Evolutionary conservation across 2,113 vertebrate genomes (phyloP).

Genomic region (Nannobrachium achirus): DNA sequence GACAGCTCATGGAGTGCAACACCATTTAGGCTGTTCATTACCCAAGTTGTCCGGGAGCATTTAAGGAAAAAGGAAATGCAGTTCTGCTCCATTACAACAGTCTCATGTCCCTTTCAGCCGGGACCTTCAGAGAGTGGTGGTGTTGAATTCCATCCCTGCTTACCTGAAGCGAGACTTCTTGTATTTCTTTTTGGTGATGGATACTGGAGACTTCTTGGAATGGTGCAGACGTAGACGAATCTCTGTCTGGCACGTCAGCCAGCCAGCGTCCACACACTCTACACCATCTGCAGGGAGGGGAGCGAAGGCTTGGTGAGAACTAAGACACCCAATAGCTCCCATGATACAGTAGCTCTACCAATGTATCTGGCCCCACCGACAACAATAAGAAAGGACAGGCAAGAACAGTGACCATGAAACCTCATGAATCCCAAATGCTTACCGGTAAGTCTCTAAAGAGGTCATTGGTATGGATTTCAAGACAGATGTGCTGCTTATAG

Average conservation of each 20-base stretch:
- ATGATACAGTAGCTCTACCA: conserved; percentile 20
- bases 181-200: conserved; percentile 96
- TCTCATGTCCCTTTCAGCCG: conserved; percentile 6
- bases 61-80: not conserved
- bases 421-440: not conserved
- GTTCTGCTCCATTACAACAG: not conserved
- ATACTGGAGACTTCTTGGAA: conserved; percentile 89
- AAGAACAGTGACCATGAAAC: conserved; percentile 13
- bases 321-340: not conserved
- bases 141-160: conserved; percentile 18
- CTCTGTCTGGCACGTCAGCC: conserved; percentile 97
- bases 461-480: not conserved
- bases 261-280: conserved; percentile 90
- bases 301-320: conserved; percentile 9
- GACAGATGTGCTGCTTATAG: not conserved
- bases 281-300: conserved; percentile 81
- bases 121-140: conserved; percentile 22
- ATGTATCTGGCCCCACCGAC: conserved; percentile 13
- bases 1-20: no score
- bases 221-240: conserved; percentile 94
- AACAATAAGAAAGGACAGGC: accelerated
- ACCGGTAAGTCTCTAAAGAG: conserved; percentile 14
- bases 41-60: not conserved
- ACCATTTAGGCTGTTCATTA: no score
- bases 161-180: conserved; percentile 99